A percentile compares a stretch with the other conserved stretches of the same genome.
These are phyloP conservation scores for Danio albolineatus DNA, from an alignment of 2,797 vertebrate species.

Conservation along the genomic window DNA sequence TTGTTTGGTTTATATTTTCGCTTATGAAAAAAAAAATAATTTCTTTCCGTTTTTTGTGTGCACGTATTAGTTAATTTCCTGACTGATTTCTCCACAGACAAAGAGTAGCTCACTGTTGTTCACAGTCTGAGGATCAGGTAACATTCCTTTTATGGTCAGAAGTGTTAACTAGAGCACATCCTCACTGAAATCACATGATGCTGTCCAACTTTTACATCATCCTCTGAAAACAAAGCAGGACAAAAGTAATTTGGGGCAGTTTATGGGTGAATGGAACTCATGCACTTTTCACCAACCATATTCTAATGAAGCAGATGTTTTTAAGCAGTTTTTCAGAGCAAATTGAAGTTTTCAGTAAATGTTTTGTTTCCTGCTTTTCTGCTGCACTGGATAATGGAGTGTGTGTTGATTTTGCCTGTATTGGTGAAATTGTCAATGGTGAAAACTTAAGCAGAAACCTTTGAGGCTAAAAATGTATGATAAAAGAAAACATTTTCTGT, in stretches of 20 bases:
- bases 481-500: not conserved
- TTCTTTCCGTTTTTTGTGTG: too few species aligned
- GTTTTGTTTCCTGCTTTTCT: not conserved
- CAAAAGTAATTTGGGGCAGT: not conserved
- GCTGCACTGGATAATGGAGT: not conserved
- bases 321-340: not conserved
- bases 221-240: not conserved
- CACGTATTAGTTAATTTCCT: too few species aligned
- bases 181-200: constrained; percentile 45
- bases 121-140: constrained; percentile 67
- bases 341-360: not conserved
- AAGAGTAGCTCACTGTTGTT: constrained; percentile 6
- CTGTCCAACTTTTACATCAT: constrained; percentile 24
- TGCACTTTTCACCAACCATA: not conserved
- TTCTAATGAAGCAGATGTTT: not conserved
- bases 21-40: too few species aligned
- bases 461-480: not conserved
- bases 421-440: not conserved
- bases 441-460: not conserved
- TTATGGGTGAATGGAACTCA: not conserved
- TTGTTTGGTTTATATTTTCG: too few species aligned
- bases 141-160: constrained; percentile 74
- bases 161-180: constrained; percentile 68
- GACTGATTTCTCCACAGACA: too few species aligned
- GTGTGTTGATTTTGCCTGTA: not conserved